Percentiles rank a stretch among this genome's conserved stretches.
phyloP scores from a whole-genome alignment of 2,888 invertebrate species.

The Lasioglossum oenotherae region DNA sequence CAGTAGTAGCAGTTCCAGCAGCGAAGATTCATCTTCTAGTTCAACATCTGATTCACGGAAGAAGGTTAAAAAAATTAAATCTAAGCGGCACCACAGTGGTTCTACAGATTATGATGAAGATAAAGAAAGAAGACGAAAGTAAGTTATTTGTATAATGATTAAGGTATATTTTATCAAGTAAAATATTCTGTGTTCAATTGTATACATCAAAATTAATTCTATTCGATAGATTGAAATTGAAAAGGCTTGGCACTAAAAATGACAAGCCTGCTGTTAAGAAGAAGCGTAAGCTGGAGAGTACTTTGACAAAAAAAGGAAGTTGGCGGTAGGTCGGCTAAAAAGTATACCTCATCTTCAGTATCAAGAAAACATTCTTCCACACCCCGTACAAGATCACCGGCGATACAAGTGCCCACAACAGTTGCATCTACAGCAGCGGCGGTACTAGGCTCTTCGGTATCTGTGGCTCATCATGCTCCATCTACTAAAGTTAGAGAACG shows the following conservation, averaged over 20 bases:
- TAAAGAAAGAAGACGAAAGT: conserved; percentile 84
- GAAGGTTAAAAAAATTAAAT: conserved; percentile 84
- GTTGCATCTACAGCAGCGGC: conserved; percentile 51
- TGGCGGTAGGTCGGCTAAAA: conserved; percentile 62
- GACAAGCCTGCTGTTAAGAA: conserved; percentile 78
- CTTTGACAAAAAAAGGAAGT: conserved; percentile 68
- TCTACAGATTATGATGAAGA: conserved; percentile 89
- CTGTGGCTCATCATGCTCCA: conserved; percentile 62
- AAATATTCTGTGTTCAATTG: not conserved
- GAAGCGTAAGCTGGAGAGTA: conserved; percentile 79
- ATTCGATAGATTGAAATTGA: conserved; percentile 77
- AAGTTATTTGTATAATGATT: conserved; percentile 23
- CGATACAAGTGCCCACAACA: conserved; percentile 58
- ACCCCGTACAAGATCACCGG: conserved; percentile 62
- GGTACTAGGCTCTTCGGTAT: conserved; percentile 64
- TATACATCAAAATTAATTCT: conserved; percentile 4
- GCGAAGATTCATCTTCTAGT: conserved; percentile 87
- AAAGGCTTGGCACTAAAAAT: conserved; percentile 78
- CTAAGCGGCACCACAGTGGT: conserved; percentile 87
- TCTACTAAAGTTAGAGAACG: conserved; percentile 77
- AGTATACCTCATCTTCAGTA: conserved; percentile 64
- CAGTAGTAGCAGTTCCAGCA: conserved; percentile 87
- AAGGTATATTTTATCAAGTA: not conserved
- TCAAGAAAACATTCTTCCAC: conserved; percentile 62
- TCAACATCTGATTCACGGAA: conserved; percentile 87